Evolutionary conservation across 2,888 invertebrate genomes (phyloP).

Genomic region (Clunio marinus): DNA sequence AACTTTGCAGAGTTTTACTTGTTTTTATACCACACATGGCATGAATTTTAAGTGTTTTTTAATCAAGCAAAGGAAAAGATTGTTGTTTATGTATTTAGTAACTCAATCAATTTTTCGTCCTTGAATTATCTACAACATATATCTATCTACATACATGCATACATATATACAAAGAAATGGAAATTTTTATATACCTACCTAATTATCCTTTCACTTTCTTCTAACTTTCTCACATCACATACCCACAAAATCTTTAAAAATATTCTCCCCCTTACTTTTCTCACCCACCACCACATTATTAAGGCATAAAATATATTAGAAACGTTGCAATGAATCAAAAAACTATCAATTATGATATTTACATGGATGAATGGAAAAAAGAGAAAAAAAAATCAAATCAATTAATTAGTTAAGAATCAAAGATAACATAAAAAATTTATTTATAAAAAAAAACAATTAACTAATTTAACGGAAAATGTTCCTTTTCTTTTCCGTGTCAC

Average conservation of each 20-base stretch:
- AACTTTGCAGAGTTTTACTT: too few relatives aligned
- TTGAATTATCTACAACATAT: too few relatives aligned
- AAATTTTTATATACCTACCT: too few relatives aligned
- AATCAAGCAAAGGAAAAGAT: too few relatives aligned
- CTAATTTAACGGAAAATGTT: not conserved
- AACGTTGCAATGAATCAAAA: constrained; percentile 1
- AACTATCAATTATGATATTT: not conserved
- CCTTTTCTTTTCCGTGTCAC: not conserved
- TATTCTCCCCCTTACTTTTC: not conserved
- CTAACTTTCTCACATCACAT: not conserved
- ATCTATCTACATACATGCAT: too few relatives aligned
- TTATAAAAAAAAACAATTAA: not conserved
- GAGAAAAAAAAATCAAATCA: too few relatives aligned
- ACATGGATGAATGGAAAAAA: not conserved
- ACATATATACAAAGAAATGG: too few relatives aligned
- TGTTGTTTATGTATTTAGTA: too few relatives aligned
- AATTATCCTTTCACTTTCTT: not conserved
- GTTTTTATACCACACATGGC: too few relatives aligned
- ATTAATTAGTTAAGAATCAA: not conserved
- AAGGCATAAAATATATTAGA: too few relatives aligned
- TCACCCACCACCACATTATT: not conserved
- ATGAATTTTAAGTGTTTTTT: too few relatives aligned
- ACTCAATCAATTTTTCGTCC: too few relatives aligned
- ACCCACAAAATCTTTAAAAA: not conserved
- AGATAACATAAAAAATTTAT: constrained; percentile 1